Conservation (phyloP, 2,888 invertebrate species). For the Lomographa bimaculata region DNA sequence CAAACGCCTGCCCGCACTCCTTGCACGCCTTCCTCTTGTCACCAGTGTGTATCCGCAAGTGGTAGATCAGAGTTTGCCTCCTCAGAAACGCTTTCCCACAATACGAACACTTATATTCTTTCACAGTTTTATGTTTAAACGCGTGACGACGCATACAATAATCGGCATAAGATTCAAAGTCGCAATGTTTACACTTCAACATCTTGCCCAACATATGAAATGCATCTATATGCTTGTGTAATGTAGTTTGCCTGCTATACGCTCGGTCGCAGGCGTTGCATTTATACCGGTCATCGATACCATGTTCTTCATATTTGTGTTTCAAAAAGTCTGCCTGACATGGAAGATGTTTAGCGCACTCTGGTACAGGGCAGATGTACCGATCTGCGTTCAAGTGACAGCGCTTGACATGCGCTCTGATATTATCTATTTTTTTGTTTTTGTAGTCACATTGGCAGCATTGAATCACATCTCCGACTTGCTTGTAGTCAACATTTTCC, state of each 20-base stretch:
- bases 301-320: slow-evolving; percentile 8
- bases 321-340: neutral
- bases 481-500: slow-evolving; percentile 1
- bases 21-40: too few species aligned
- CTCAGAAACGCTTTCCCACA: too few species aligned
- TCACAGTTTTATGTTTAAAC: too few species aligned
- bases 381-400: neutral
- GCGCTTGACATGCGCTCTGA: neutral
- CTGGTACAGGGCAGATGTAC: neutral
- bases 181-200: slow-evolving; percentile 2
- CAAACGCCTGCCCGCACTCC: slow-evolving; percentile 68
- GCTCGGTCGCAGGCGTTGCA: slow-evolving; percentile 9
- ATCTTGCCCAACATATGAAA: slow-evolving; percentile 7
- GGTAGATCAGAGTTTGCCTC: too few species aligned
- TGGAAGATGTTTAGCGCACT: neutral
- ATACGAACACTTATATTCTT: too few species aligned
- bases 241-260: neutral
- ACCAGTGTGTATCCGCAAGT: too few species aligned
- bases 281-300: slow-evolving; percentile 8
- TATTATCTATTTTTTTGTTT: too few species aligned
- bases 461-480: neutral
- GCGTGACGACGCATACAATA: too few species aligned
- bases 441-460: slow-evolving; percentile 2
- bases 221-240: neutral
- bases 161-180: neutral